phyloP scores from a whole-genome alignment of 1,140 invertebrate genomes.

The Homalodisca vitripennis region DNA sequence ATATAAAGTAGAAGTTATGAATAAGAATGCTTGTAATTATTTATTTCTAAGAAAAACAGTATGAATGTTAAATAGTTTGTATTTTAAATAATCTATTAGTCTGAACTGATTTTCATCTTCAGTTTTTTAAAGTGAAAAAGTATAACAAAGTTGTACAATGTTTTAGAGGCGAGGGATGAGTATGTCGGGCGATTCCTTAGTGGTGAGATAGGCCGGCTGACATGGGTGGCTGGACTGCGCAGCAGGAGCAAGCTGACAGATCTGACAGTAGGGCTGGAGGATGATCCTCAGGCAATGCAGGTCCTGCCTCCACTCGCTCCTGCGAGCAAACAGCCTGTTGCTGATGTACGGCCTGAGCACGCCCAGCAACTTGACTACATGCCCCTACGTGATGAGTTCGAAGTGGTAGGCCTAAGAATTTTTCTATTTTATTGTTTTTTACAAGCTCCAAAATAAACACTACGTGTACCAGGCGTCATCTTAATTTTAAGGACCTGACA shows the following conservation, averaged over 20 bases:
- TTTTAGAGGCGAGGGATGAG: conserved; percentile 85
- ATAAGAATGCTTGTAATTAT: too few species aligned
- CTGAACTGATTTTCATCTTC: too few species aligned
- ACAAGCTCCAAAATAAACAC: too few species aligned
- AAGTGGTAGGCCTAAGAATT: conserved; percentile 76
- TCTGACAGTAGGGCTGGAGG: conserved; percentile 4
- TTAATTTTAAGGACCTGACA: too few species aligned
- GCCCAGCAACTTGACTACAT: conserved; percentile 87
- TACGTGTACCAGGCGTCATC: too few species aligned
- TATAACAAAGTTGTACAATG: too few species aligned
- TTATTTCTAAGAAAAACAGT: too few species aligned
- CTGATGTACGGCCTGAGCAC: conserved; percentile 80
- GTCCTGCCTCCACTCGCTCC: conserved; percentile 76
- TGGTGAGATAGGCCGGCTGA: conserved; percentile 84
- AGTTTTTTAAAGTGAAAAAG: too few species aligned
- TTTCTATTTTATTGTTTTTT: too few species aligned
- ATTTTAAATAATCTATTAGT: conserved; percentile 7
- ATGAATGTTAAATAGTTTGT: conserved; percentile 13
- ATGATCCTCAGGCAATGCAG: conserved; percentile 13
- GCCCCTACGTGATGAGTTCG: conserved; percentile 94
- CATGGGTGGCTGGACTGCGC: conserved; percentile 58
- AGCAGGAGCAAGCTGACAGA: conserved; percentile 2
- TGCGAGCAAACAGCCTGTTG: conserved; percentile 67
- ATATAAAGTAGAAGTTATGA: too few species aligned
- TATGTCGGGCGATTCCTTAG: conserved; percentile 87